Base-by-base conservation (phyloP, 2,888 invertebrate species). In the Conchocele bisecta region DNA sequence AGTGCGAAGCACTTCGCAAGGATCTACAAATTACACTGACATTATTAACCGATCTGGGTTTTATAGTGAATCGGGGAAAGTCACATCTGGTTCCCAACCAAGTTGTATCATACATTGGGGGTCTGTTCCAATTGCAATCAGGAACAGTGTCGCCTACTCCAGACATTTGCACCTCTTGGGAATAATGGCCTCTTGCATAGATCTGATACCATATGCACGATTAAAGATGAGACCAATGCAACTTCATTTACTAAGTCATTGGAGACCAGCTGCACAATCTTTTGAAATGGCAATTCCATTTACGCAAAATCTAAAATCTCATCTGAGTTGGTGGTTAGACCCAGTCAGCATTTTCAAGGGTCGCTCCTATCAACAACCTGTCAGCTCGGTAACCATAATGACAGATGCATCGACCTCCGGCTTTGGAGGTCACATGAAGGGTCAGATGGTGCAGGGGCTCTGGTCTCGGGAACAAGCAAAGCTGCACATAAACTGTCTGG, bases 401-500 rank as follows among this genome's bases (percentile, higher is more conserved):
- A 42, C 42, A 17, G 44, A 44, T 44, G 44, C 44, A 3, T 44
- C 44, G 4, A 44, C 22, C 13, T 11, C 13, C 7, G 44, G 44
- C 3, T 63, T 37, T 24, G 67, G 70, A 20, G 70, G 51, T 3
- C 68, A 60, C 31, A 6, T 69, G 33, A 35, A 20, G 7, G 39
- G 63, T 11, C 22, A 24, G 3, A 48, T 22, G n/a, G n/a, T 61
- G 29, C 53, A 56, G 17, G 67, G 61, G 1, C n/a, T 22, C 5
- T 75, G 66, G 66, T 33, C 54, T 1, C 1, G 13, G 26, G 20
- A 48, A 3, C 20, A 61, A 15, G 2, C 6, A 20, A 31, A 29
- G 3, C 20, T 24, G 13, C 70, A 70, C 22, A 75, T 75, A 3
- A 70, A n/a, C n/a, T n/a, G n/a, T n/a, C n/a, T n/a, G n/a, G n/a